phyloP scores from a whole-genome alignment of 53 echinoderm and acorn worm species.

The Temnopleurus reevesii region DNA sequence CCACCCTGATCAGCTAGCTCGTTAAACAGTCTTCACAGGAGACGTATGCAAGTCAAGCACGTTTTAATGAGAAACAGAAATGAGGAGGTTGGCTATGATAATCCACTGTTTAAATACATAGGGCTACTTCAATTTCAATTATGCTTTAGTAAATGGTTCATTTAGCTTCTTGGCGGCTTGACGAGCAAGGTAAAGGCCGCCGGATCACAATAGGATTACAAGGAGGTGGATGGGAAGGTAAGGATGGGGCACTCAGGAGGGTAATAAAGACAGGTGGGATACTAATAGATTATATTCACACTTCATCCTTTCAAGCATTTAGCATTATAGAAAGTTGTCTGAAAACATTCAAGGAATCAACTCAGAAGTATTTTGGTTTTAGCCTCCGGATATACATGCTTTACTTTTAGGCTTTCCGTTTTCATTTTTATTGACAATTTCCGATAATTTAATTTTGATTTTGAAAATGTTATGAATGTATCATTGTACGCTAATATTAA shows the following conservation, averaged over 20 bases:
- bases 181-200: background rate
- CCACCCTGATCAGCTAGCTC: background rate
- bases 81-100: background rate
- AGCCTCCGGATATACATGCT: no score
- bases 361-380: no score
- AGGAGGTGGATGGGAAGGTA: background rate
- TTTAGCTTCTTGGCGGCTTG: background rate
- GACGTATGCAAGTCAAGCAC: slow-evolving; percentile 3
- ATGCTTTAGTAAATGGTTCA: slow-evolving; percentile 2
- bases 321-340: no score
- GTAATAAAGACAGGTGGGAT: no score
- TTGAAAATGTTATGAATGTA: no score
- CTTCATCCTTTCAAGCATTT: no score
- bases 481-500: no score
- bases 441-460: no score
- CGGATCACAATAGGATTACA: background rate
- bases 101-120: slow-evolving; percentile 25
- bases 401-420: no score
- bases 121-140: slow-evolving; percentile 24
- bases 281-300: background rate
- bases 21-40: background rate
- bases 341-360: no score
- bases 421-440: no score
- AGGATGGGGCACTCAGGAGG: background rate
- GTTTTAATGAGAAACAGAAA: background rate